phyloP scores from a whole-genome alignment of 2,888 invertebrate genomes.

The Orthosia cruda region DNA sequence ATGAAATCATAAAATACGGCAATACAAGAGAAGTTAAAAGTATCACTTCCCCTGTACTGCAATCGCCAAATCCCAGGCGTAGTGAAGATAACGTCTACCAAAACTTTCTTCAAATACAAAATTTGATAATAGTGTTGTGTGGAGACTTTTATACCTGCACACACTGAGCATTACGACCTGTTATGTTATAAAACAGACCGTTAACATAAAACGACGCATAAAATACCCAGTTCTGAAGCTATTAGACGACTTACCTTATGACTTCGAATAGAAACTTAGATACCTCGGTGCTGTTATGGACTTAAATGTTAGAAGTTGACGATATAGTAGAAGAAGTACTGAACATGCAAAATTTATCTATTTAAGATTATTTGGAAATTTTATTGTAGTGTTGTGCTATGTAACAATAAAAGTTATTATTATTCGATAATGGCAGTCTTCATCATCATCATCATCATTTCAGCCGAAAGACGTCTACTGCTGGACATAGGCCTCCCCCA shows the following conservation, averaged over 20 bases:
- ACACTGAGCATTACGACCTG: slow-evolving; percentile 55
- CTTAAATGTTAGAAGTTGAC: slow-evolving; percentile 56
- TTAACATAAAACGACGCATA: slow-evolving; percentile 62
- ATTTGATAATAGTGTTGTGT: slow-evolving; percentile 48
- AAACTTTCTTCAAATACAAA: slow-evolving; percentile 31
- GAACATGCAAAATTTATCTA: slow-evolving; percentile 45
- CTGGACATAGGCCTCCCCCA: too few species aligned
- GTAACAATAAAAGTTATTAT: not conserved
- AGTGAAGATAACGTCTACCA: not conserved
- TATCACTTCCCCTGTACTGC: not conserved
- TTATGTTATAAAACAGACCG: slow-evolving; percentile 58
- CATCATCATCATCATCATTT: too few species aligned
- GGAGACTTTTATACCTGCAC: slow-evolving; percentile 53
- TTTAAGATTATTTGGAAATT: not conserved
- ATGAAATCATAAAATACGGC: not conserved
- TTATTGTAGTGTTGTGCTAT: slow-evolving; percentile 13
- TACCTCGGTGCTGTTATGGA: too few species aligned
- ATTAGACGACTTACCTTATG: slow-evolving; percentile 41
- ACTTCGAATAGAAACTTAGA: slow-evolving; percentile 54
- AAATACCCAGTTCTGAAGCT: slow-evolving; percentile 39
- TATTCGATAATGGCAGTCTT: not conserved
- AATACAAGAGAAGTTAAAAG: too few species aligned
- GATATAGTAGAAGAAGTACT: slow-evolving; percentile 33
- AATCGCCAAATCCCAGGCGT: not conserved
- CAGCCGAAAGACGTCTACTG: too few species aligned